Evolutionary conservation across 2,797 vertebrate species (phyloP), one percentile per base, ranked within the genome.

Genomic region (Spinus olivaceus): DNA sequence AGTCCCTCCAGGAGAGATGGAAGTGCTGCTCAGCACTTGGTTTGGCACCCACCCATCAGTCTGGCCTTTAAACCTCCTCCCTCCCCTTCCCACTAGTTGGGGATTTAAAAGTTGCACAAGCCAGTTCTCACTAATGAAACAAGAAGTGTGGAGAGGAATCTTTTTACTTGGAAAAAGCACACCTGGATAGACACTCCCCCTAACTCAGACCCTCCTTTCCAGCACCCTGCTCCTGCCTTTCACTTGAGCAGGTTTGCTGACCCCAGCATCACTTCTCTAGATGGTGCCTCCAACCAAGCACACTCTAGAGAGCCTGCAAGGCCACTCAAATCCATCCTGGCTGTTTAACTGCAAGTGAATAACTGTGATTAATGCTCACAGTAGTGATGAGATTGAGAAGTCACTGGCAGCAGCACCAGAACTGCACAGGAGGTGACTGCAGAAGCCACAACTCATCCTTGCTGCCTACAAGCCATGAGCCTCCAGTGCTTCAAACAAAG

Each of bases 401-500:
- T 42, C 80, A 51, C 20, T 12, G 9, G 47, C 57, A 85, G 81
- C 39, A 79, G 59, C 72, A 81, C 28, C 73, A 90, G 64, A 2
- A n/a, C 30, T 46, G 57, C 56, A 72, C 41, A 42, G 84, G 49
- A 88, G 81, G 39, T 17, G 79, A 65, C 76, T 78, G 80, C 60
- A 74, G 85, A 73, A 94, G 65, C 61, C 90, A 64, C 69, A 81
- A 59, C 24, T 74, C 61, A 61, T 80, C 61, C 51, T 35, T 0
- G 1, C 87, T 94, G 91, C 91, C 92, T 87, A 87, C 67, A 77
- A 88, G 64, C 44, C 6, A 2, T 20, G 69, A 91, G 65, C 72
- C 81, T 50, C 30, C 76, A 78, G 23, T 0, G 1, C 46, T 65
- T 74, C 39, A 39, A 91, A 95, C 90, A 86, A 94, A 92, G 90